Evolutionary conservation across 2,888 invertebrate genomes (phyloP).

Genomic region (Vanessa cardui): DNA sequence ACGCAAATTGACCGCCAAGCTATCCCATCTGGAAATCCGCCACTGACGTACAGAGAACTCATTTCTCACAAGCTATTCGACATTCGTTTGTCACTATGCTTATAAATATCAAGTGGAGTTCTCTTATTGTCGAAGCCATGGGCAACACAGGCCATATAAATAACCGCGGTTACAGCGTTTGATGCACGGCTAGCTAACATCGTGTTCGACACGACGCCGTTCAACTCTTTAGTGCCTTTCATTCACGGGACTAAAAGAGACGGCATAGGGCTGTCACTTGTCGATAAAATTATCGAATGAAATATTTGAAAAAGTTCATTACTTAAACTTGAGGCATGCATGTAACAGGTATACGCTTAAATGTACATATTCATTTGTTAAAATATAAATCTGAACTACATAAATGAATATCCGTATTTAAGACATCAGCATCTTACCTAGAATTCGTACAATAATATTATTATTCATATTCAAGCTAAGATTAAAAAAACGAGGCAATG

Average conservation of each 20-base stretch:
- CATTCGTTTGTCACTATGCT: constrained; percentile 4
- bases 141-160: constrained; percentile 55
- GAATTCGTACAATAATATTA: no score
- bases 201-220: constrained; percentile 61
- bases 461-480: no score
- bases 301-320: not conserved
- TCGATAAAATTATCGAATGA: not conserved
- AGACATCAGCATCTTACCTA: no score
- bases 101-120: constrained; percentile 25
- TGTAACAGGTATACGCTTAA: no score
- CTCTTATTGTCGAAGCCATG: constrained; percentile 35
- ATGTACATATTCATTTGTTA: no score
- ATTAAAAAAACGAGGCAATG: no score
- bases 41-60: not conserved
- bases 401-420: no score
- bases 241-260: constrained; percentile 53
- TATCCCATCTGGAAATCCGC: not conserved
- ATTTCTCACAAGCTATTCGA: not conserved
- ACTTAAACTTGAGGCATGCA: not conserved
- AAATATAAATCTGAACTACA: no score
- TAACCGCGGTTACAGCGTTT: constrained; percentile 49
- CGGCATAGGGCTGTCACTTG: constrained; percentile 42
- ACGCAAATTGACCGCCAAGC: no score
- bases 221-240: constrained; percentile 64
- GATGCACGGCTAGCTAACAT: constrained; percentile 57